A percentile compares a stretch with the other conserved stretches of the same genome.
Evolutionary conservation across 2,797 vertebrate genomes (phyloP).

Genomic region (Cetoscarus ocellatus): DNA sequence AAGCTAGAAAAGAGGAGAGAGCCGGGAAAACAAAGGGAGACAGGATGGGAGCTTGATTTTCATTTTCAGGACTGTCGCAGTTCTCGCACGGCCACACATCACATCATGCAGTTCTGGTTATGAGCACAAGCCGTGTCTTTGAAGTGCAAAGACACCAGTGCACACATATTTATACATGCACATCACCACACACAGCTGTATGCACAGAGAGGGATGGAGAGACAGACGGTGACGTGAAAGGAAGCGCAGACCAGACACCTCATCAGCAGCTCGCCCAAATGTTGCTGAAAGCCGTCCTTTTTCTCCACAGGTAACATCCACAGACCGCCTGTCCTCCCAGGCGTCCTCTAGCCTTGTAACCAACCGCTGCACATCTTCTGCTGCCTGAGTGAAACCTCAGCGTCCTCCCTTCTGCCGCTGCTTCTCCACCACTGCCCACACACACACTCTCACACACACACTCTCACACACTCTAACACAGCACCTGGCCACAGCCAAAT

Average conservation of each 20-base stretch:
- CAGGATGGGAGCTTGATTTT: constrained; percentile 48
- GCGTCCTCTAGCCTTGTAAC: constrained; percentile 77
- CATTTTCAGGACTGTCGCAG: constrained; percentile 33
- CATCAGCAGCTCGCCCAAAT: constrained; percentile 62
- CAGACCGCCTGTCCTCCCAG: constrained; percentile 67
- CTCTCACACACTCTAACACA: constrained; percentile 24
- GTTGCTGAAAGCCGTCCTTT: constrained; percentile 49
- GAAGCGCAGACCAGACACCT: constrained; percentile 71
- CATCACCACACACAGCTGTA: constrained; percentile 16
- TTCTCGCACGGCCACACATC: constrained; percentile 26
- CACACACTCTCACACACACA: constrained; percentile 28
- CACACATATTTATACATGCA: constrained; percentile 51
- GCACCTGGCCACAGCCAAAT: constrained; percentile 64
- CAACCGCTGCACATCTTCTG: constrained; percentile 67
- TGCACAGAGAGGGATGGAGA: constrained; percentile 27
- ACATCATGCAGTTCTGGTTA: constrained; percentile 33
- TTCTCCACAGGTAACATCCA: constrained; percentile 65
- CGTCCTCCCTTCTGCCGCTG: constrained; percentile 55
- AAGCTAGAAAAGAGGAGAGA: constrained; percentile 26
- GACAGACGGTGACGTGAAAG: constrained; percentile 47
- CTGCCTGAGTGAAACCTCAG: constrained; percentile 57
- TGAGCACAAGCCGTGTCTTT: constrained; percentile 36
- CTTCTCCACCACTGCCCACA: constrained; percentile 33
- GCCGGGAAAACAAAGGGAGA: constrained; percentile 59
- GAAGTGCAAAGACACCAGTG: constrained; percentile 43